Evolutionary conservation across 2,797 vertebrate genomes (phyloP).

Genomic region (Neomorphus geoffroyi): DNA sequence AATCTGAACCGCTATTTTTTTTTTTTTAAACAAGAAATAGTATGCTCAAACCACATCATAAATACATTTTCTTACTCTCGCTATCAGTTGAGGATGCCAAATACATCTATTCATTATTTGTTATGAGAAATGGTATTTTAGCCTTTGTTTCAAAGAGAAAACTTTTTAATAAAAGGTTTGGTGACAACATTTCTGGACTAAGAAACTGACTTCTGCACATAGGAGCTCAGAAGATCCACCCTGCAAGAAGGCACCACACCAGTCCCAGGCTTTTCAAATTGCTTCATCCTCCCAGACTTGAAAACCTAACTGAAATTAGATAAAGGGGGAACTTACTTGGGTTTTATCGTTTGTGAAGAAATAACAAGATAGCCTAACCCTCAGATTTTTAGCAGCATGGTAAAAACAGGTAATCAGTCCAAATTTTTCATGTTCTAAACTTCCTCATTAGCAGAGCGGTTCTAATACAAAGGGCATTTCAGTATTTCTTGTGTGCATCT

Average conservation of each 20-base stretch:
- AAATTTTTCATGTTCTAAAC: background rate
- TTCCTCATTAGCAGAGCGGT: background rate
- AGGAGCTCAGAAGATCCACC: background rate
- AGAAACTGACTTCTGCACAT: background rate
- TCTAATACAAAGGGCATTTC: background rate
- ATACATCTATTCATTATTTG: background rate
- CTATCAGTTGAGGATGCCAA: background rate
- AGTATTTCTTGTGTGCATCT: background rate
- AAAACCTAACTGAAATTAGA: background rate
- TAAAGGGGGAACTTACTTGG: background rate
- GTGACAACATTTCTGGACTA: background rate
- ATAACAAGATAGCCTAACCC: background rate
- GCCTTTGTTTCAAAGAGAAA: background rate
- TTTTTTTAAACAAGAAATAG: background rate
- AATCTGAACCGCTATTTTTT: fast-evolving
- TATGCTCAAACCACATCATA: background rate
- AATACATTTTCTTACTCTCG: background rate
- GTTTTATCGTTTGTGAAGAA: background rate
- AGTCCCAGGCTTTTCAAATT: background rate
- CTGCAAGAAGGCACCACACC: background rate
- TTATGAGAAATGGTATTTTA: background rate
- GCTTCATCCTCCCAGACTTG: background rate
- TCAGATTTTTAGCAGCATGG: background rate
- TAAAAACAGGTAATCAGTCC: background rate
- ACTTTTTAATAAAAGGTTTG: background rate